These are phyloP conservation scores for Perdita meconis DNA, from an alignment of 2,888 invertebrate genomes.

Conservation along the genomic window DNA sequence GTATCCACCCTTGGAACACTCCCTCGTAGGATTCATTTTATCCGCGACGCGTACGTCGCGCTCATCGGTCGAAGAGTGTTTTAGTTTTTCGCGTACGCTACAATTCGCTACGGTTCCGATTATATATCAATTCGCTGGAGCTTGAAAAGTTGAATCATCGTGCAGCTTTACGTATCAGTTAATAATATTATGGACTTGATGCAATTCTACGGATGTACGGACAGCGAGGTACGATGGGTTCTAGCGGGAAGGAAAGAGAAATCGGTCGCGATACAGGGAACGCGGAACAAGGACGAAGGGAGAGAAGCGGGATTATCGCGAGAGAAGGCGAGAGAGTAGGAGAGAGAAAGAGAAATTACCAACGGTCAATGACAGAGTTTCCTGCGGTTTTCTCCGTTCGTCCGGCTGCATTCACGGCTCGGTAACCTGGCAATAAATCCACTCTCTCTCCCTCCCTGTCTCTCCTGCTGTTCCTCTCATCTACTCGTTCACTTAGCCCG, in stretches of 20 bases:
- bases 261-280: slow-evolving; percentile 4
- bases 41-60: slow-evolving; percentile 39
- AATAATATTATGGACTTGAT: slow-evolving; percentile 64
- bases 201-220: slow-evolving; percentile 37
- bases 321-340: slow-evolving; percentile 16
- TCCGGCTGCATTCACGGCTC: slow-evolving; percentile 73
- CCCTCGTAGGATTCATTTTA: slow-evolving; percentile 39
- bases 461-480: slow-evolving; percentile 41
- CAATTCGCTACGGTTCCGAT: slow-evolving; percentile 47
- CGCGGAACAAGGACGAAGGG: background rate
- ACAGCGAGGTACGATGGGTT: slow-evolving; percentile 28
- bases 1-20: background rate
- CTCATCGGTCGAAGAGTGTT: slow-evolving; percentile 1
- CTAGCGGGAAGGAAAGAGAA: slow-evolving; percentile 14
- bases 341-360: slow-evolving; percentile 68
- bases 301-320: slow-evolving; percentile 15
- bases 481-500: slow-evolving; percentile 50
- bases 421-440: slow-evolving; percentile 76
- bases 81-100: background rate
- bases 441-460: slow-evolving; percentile 52
- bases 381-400: slow-evolving; percentile 76
- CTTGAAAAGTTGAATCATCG: slow-evolving; percentile 59
- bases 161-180: slow-evolving; percentile 64
- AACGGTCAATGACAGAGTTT: slow-evolving; percentile 75
- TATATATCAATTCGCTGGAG: slow-evolving; percentile 60